Conservation (phyloP, 92 coral and sea anemone species). For the Zoanthus solanderi region DNA sequence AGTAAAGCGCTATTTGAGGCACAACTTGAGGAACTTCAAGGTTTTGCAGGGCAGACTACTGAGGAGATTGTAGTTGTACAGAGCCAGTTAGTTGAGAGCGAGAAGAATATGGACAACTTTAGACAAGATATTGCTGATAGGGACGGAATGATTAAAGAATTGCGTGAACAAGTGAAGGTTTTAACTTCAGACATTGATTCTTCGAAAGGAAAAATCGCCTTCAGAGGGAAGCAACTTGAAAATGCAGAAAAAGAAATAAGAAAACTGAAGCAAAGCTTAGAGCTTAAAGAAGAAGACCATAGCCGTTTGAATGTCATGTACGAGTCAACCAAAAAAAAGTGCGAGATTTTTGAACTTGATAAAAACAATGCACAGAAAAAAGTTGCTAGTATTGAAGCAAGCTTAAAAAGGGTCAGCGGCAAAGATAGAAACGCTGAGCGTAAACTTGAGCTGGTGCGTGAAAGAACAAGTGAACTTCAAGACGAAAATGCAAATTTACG, state of each 20-base stretch:
- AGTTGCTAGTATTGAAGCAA: conserved; percentile 73
- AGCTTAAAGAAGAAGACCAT: conserved; percentile 79
- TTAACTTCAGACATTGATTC: conserved; percentile 79
- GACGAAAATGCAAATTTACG: conserved; percentile 73
- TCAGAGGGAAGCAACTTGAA: conserved; percentile 78
- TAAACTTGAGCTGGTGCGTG: conserved; percentile 79
- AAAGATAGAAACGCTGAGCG: conserved; percentile 78
- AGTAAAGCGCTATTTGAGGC: conserved; percentile 77
- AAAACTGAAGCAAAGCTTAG: conserved; percentile 77
- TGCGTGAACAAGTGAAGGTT: conserved; percentile 80
- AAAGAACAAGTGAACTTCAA: conserved; percentile 79
- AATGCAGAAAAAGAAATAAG: conserved; percentile 84
- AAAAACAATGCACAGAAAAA: conserved; percentile 86
- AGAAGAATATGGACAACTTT: conserved; percentile 83
- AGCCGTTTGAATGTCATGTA: conserved; percentile 69
- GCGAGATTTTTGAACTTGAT: conserved; percentile 84
- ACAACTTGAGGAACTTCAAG: conserved; percentile 70
- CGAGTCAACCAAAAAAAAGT: conserved; percentile 78
- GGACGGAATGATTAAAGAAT: conserved; percentile 84
- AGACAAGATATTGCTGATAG: conserved; percentile 83
- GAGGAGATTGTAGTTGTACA: conserved; percentile 82
- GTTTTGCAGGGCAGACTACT: conserved; percentile 69
- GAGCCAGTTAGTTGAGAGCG: conserved; percentile 89
- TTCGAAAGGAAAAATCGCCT: conserved; percentile 77
- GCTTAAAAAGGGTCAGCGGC: conserved; percentile 65